Evolutionary conservation across 2,113 vertebrate species (phyloP).

Genomic region (Entosphenus tridentatus): DNA sequence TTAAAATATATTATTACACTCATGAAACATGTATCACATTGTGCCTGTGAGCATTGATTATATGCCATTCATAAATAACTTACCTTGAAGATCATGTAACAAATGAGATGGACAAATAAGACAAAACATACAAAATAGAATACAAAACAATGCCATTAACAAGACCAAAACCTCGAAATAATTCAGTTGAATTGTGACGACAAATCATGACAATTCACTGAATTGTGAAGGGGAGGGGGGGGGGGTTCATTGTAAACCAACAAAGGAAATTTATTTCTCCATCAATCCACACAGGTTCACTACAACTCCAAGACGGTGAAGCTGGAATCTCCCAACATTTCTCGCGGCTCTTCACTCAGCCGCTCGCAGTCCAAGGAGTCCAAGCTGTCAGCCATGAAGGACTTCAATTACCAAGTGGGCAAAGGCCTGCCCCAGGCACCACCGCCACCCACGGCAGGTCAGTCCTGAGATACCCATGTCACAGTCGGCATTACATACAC

Average conservation of each 20-base stretch:
- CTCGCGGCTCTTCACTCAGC: conserved; percentile 80
- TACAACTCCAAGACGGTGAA: conserved; percentile 95
- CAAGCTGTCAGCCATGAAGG: conserved; percentile 97
- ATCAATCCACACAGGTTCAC: conserved; percentile 37
- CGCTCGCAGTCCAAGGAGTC: conserved; percentile 95
- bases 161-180: too few species aligned
- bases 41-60: not conserved
- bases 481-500: too few species aligned
- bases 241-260: too few species aligned
- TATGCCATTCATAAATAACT: not conserved
- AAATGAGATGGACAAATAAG: not conserved
- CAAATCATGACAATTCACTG: too few species aligned
- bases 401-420: conserved; percentile 18
- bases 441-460: conserved; percentile 47
- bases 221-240: too few species aligned
- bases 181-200: too few species aligned
- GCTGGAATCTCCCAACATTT: conserved; percentile 73
- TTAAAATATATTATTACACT: too few species aligned
- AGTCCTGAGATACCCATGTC: too few species aligned
- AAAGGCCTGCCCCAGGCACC: conserved; percentile 28
- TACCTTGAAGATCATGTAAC: not conserved
- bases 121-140: not conserved
- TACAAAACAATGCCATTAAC: not conserved
- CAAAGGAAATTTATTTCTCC: too few species aligned
- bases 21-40: too few species aligned